Percentiles rank a stretch among this genome's conserved stretches.
Conservation (phyloP, 2,797 vertebrate species). For the Sebastes wilsoni region DNA sequence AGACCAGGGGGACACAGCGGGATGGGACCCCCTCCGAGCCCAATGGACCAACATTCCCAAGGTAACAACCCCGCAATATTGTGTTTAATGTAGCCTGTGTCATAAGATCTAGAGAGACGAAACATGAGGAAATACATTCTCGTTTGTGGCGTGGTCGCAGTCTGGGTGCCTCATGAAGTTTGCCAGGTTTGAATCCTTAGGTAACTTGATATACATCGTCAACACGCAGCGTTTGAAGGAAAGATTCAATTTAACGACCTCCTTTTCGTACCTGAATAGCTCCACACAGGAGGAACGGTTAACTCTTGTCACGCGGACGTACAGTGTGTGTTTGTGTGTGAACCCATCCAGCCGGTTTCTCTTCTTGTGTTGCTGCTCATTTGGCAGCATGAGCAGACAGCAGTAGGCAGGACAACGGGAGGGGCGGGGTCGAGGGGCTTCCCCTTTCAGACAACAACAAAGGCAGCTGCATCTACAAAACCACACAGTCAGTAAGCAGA, state of each 20-base stretch:
- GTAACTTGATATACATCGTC: not conserved
- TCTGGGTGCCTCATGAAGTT: not conserved
- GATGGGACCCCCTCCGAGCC: constrained; percentile 95
- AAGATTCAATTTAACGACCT: not conserved
- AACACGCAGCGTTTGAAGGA: not conserved
- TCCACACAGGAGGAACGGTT: not conserved
- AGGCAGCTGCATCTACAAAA: constrained; percentile 51
- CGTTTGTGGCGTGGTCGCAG: not conserved
- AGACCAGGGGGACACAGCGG: constrained; percentile 87
- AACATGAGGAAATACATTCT: not conserved
- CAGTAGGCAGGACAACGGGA: not conserved
- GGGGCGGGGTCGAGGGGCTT: constrained; percentile 30
- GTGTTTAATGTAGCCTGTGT: not conserved
- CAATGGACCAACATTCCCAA: constrained; percentile 98
- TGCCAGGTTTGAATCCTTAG: not conserved
- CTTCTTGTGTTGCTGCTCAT: constrained; percentile 47
- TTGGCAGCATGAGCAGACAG: constrained; percentile 40
- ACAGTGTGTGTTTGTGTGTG: not conserved
- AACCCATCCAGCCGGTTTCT: constrained; percentile 71
- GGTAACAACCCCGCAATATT: constrained; percentile 74
- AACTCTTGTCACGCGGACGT: not conserved
- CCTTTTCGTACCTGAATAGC: not conserved
- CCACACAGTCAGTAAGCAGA: constrained; percentile 27
- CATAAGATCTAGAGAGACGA: not conserved
- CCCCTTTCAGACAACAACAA: constrained; percentile 56